Conservation (phyloP, 2,888 invertebrate genomes). For the Odontocolon sp. region DNA sequence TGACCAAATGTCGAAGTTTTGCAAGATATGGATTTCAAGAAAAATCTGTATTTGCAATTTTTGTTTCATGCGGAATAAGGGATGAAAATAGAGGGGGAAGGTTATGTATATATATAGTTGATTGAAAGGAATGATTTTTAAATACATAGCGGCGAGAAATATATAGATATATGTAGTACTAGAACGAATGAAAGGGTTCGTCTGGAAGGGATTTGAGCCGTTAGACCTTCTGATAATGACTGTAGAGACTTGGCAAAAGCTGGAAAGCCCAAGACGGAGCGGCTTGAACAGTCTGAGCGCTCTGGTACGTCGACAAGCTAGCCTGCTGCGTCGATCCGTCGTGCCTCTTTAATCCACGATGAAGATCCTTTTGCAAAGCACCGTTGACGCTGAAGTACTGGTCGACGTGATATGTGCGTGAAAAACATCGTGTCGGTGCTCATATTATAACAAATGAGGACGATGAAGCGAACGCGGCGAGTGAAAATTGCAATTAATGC, state of each 20-base stretch:
- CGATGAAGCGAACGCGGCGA: not conserved
- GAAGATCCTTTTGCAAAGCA: slow-evolving; percentile 78
- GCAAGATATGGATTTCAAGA: no score
- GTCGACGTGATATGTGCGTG: slow-evolving; percentile 66
- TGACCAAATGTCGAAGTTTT: no score
- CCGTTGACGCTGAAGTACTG: slow-evolving; percentile 79
- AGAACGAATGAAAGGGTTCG: no score
- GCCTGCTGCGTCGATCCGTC: slow-evolving; percentile 66
- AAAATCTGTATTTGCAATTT: no score
- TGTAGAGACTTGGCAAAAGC: slow-evolving; percentile 91
- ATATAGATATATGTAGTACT: no score
- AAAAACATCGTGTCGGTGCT: slow-evolving; percentile 40
- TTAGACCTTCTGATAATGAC: slow-evolving; percentile 91
- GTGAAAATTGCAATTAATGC: not conserved
- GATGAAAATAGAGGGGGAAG: no score
- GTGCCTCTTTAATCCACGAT: slow-evolving; percentile 77
- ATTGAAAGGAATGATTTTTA: no score
- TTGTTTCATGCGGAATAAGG: no score
- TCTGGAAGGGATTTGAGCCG: slow-evolving; percentile 22
- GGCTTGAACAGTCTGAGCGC: slow-evolving; percentile 76
- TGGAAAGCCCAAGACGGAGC: slow-evolving; percentile 91
- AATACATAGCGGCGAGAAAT: no score
- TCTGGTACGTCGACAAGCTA: slow-evolving; percentile 62
- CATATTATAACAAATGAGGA: slow-evolving; percentile 11
- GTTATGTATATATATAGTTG: no score